Base-by-base conservation (phyloP, 2,888 invertebrate species). In the Bedellia somnulentella region DNA sequence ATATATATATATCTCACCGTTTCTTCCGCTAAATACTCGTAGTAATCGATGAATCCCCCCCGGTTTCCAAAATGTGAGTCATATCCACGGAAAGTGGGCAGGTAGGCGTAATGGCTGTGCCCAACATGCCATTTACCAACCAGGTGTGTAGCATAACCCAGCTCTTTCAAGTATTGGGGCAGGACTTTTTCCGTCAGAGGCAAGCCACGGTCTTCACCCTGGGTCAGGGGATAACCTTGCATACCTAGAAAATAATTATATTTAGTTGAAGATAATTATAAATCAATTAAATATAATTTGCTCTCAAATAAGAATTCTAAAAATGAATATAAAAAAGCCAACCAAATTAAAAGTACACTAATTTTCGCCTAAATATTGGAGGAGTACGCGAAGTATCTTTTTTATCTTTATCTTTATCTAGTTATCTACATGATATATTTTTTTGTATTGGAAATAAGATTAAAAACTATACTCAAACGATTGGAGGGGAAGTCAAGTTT, bases 21-120 rank as follows among this genome's bases (percentile, higher is more conserved):
- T 47, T 71, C 71, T 37, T 61, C 52, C 5, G 49, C 35, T 4
- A 44, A 47, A 35, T 71, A 68, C 43, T 86, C 83, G 47, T 81
- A 90, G 49, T 94, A 95, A 51, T 91, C 89, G 33, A 89, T 82
- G 39, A 80, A 85, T 2, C 89, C 92, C 35, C 85, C 86, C 78
- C 88, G 87, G 51, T 91, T 93, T 2, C 95, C 95, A 49, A 83
- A 89, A 53, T 92, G 90, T 15, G 83, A 80, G 44, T 90, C 86
- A 49, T 91, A 95, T 3, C 92, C 92, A 18, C 91, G 78, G 35
- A 66, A 62, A 0, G 80, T 80, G 1, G 92, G 92, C 4, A 87
- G 81, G 48, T 81, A 83, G 37, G 75, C 61, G 29, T 45, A 42
- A 2, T 68, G 71, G 2, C 68, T 56, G 31, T 49, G 48, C 2